These are phyloP conservation scores for Alviniconcha marisindica DNA, from an alignment of 1,140 invertebrate genomes.

Conservation along the genomic window DNA sequence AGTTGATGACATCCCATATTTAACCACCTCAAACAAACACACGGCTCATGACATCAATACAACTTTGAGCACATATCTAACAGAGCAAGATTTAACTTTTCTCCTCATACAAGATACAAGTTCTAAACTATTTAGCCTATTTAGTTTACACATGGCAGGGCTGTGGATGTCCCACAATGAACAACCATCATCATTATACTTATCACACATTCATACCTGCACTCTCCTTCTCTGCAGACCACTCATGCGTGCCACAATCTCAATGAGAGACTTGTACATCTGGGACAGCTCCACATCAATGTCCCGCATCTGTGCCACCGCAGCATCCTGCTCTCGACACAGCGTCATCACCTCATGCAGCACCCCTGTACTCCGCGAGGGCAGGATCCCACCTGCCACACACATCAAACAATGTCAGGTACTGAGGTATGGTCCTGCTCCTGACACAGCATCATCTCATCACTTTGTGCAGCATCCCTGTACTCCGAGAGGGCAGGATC, in stretches of 20 bases:
- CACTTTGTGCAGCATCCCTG: neutral
- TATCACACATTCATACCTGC: neutral
- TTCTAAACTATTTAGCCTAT: no score
- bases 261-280: conserved; percentile 32
- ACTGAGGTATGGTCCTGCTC: no score
- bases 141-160: no score
- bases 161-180: neutral
- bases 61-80: no score
- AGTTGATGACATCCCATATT: no score
- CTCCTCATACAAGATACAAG: no score
- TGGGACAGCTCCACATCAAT: conserved; percentile 21
- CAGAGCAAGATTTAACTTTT: no score
- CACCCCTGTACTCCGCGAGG: neutral
- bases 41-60: no score
- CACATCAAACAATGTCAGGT: no score
- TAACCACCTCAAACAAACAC: no score
- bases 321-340: neutral
- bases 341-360: conserved; percentile 20
- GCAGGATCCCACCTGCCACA: no score
- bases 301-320: conserved; percentile 24
- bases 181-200: neutral
- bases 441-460: neutral
- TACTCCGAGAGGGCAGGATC: no score
- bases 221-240: conserved; percentile 34
- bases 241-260: conserved; percentile 37